Evolutionary conservation across 2,888 invertebrate species (phyloP).

Genomic region (Drosophila ochracea): DNA sequence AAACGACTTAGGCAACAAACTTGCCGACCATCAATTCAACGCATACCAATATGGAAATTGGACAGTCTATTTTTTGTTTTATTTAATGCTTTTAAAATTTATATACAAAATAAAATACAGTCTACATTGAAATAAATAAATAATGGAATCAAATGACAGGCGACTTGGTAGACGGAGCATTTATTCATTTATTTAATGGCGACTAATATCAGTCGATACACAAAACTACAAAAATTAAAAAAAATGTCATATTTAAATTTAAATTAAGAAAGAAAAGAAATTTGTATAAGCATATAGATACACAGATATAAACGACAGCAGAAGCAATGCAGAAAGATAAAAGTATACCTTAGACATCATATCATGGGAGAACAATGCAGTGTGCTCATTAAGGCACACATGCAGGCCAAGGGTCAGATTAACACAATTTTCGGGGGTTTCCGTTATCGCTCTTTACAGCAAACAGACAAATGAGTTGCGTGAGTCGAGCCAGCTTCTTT

Average conservation of each 20-base stretch:
- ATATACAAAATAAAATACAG: too few species aligned
- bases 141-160: too few species aligned
- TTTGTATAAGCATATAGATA: background rate
- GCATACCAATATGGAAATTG: background rate
- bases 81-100: background rate
- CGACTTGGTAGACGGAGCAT: too few species aligned
- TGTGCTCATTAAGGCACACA: conserved; percentile 8
- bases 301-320: background rate
- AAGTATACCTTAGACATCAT: background rate
- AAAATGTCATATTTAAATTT: background rate
- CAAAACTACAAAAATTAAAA: background rate
- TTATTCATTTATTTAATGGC: background rate
- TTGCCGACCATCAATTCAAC: conserved; percentile 16
- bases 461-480: conserved; percentile 75
- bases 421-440: conserved; percentile 15
- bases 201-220: background rate
- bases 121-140: background rate
- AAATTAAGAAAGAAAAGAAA: background rate
- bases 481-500: conserved; percentile 35
- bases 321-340: background rate
- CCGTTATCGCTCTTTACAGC: conserved; percentile 43
- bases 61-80: background rate
- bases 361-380: conserved; percentile 18
- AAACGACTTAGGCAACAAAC: conserved; percentile 63
- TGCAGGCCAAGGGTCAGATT: conserved; percentile 25